Conservation (phyloP, 2,888 invertebrate genomes). For the Trichopria drosophilae region DNA sequence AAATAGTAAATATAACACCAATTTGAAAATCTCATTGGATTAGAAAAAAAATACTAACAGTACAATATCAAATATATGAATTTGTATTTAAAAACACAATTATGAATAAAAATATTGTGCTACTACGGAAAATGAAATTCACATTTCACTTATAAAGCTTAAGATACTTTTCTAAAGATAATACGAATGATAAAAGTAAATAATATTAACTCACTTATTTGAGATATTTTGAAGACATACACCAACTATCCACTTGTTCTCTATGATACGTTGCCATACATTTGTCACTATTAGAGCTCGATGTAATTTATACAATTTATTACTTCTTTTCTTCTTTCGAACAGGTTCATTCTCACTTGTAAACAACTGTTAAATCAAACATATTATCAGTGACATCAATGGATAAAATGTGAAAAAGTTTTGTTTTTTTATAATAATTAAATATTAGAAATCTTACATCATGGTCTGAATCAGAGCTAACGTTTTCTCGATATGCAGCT, state of each 20-base stretch:
- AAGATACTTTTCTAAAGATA: no score
- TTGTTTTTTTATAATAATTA: background rate
- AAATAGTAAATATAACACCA: no score
- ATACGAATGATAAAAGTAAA: slow-evolving; percentile 12
- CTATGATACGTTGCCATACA: slow-evolving; percentile 51
- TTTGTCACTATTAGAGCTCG: slow-evolving; percentile 35
- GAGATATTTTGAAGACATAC: slow-evolving; percentile 47
- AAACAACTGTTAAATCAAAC: slow-evolving; percentile 40
- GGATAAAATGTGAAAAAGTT: background rate
- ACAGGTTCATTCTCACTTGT: slow-evolving; percentile 43
- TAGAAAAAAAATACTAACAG: no score
- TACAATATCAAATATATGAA: no score
- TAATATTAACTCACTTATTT: slow-evolving; percentile 46
- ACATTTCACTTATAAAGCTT: no score
- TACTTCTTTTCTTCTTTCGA: slow-evolving; percentile 18
- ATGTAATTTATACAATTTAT: slow-evolving; percentile 5
- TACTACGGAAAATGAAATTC: no score
- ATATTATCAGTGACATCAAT: slow-evolving; percentile 13
- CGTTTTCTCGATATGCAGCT: slow-evolving; percentile 36
- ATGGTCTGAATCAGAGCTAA: slow-evolving; percentile 41
- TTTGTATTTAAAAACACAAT: no score
- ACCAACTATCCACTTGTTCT: slow-evolving; percentile 55
- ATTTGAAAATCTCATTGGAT: no score
- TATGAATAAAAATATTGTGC: no score
- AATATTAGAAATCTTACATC: slow-evolving; percentile 39